Evolutionary conservation across 2,113 vertebrate genomes (phyloP).

Genomic region (Clarias batrachus): DNA sequence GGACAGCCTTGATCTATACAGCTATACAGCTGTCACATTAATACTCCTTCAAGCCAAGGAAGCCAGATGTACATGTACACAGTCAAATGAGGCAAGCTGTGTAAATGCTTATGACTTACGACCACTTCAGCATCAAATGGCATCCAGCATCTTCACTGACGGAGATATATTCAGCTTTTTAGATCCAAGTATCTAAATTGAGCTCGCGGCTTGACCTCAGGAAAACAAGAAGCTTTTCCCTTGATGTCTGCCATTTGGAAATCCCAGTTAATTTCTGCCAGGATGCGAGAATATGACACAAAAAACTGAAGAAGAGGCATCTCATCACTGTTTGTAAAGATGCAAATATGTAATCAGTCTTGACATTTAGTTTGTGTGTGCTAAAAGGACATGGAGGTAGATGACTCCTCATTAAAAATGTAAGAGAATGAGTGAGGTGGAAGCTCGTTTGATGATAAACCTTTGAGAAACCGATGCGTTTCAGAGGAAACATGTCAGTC

Average conservation of each 20-base stretch:
- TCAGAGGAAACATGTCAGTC: not conserved
- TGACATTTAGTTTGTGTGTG: slow-evolving; percentile 50
- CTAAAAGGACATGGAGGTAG: slow-evolving; percentile 5
- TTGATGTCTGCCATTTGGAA: slow-evolving; percentile 51
- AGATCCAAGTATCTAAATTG: slow-evolving; percentile 31
- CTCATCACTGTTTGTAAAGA: slow-evolving; percentile 23
- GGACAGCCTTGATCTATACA: slow-evolving; percentile 49
- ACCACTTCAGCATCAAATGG: slow-evolving; percentile 12
- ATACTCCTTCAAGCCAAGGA: not conserved
- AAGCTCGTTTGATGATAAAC: slow-evolving; percentile 16
- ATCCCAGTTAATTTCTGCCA: slow-evolving; percentile 32
- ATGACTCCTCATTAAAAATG: slow-evolving; percentile 37
- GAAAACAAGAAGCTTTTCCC: slow-evolving; percentile 39
- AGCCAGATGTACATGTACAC: slow-evolving; percentile 9
- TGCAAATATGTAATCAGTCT: slow-evolving; percentile 51
- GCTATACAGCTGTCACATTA: slow-evolving; percentile 36
- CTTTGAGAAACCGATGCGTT: not conserved
- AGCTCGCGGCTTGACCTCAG: slow-evolving; percentile 30
- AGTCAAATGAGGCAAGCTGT: slow-evolving; percentile 19
- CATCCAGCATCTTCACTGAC: not conserved
- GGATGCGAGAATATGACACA: not conserved
- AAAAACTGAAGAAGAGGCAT: not conserved
- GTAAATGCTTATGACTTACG: slow-evolving; percentile 36
- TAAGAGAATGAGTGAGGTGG: not conserved
- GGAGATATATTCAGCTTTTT: slow-evolving; percentile 36